These are phyloP conservation scores for Rhinichthys klamathensis DNA, from an alignment of 2,113 vertebrate species.

Conservation along the genomic window DNA sequence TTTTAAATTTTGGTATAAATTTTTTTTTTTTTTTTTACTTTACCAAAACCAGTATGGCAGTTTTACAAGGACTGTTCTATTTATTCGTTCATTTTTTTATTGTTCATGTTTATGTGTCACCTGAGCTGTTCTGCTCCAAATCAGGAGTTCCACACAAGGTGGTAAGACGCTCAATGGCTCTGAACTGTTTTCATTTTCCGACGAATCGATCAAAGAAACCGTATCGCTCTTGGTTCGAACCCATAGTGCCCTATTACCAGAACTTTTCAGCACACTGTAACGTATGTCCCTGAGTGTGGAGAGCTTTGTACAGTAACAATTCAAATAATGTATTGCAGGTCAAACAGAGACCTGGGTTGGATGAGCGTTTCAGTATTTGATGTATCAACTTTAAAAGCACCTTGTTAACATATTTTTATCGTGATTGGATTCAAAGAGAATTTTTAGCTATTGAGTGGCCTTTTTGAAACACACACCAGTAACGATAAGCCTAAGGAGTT, in stretches of 20 bases:
- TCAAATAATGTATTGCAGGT: constrained; percentile 58
- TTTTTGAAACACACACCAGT: constrained; percentile 54
- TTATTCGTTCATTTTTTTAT: constrained; percentile 54
- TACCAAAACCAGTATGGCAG: constrained; percentile 52
- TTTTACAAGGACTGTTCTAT: constrained; percentile 61
- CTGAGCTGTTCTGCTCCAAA: constrained; percentile 51
- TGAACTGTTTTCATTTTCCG: constrained; percentile 78
- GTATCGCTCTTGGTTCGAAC: constrained; percentile 61
- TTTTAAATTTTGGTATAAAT: constrained; percentile 60
- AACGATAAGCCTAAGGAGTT: constrained; percentile 51
- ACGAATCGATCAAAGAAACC: constrained; percentile 62
- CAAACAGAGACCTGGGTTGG: constrained; percentile 53
- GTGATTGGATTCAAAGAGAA: constrained; percentile 45
- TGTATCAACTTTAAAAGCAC: constrained; percentile 52
- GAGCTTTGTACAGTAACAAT: constrained; percentile 62
- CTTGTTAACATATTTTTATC: constrained; percentile 48
- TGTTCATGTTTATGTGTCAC: constrained; percentile 44
- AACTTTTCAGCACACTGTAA: constrained; percentile 71
- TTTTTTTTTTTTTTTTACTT: constrained; percentile 34
- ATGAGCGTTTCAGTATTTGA: constrained; percentile 51
- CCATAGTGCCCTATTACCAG: constrained; percentile 66
- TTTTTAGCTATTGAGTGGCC: constrained; percentile 50
- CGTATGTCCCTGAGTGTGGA: constrained; percentile 72
- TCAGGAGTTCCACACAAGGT: constrained; percentile 43
- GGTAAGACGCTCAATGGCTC: constrained; percentile 67